Evolutionary conservation across 30 jellyfish, hydroid and myxozoan genomes (phyloP), one percentile per base, ranked within the genome.

Genomic region (Mastigias papua): DNA sequence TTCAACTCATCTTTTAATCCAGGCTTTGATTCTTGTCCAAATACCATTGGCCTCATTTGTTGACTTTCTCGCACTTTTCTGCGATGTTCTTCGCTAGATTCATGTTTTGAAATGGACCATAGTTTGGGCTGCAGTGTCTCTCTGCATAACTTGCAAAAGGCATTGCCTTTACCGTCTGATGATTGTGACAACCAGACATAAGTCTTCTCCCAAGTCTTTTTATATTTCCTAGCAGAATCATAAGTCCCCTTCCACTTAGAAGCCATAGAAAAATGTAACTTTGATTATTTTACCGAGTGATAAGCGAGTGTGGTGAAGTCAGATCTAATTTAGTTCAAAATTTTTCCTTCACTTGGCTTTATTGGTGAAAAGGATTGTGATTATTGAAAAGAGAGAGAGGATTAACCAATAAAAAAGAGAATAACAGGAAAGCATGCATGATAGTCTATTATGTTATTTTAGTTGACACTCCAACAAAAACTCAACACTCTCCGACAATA

Each of bases 171-270:
- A 42, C 92, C 78, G 49, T 66, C 92, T 60, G 90, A 70, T 30
- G 90, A 62, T 82, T 82, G 57, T 82, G 74, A 37, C 77, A 82
- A 51, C 92, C 85, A 82, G n/a, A 69, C 76, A 69, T 82, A 82
- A 22, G 68, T 85, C 86, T 82, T 69, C 86, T 68, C 92, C 92
- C 88, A 82, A 29, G 62, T 28, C 86, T 67, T 69, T 70, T 42
- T 69, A 33, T 66, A 82, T 35, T 82, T 35, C 50, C 92, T 82
- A n/a, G 51, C 22, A 69, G 76, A 34, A 49, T 82, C 77, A 34
- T 82, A 67, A 57, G 77, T 37, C 46, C 87, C 86, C 61, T 82
- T 67, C 77, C 92, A 82, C 67, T 80, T 80, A 25, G 82, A 15
- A 77, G 88, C 79, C 88, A 77, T 80, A 10, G 67, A 51, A 51